Base-by-base conservation (phyloP, 1,140 invertebrate species). In the Forficula auricularia region DNA sequence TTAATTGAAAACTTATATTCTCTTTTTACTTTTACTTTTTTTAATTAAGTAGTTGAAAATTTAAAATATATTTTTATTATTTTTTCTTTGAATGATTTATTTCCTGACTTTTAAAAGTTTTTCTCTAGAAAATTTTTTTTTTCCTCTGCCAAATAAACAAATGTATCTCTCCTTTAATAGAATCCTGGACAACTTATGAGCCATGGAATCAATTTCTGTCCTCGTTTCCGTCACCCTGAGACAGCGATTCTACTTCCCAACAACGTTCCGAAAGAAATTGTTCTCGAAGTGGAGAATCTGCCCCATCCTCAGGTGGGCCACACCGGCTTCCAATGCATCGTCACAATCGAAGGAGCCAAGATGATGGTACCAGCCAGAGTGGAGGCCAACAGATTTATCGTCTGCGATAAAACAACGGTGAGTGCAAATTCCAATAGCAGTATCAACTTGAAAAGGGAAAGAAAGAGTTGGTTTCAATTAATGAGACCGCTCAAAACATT, bases 331-430 rank as follows among this genome's bases (percentile, higher is more conserved):
- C 78, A 90, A 53, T 94, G 89, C 60, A 81, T 90, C 44, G 78
- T 91, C 18, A 81, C 82, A 48, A 88, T 92, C 47, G 88, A 92
- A 64, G 79, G 77, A 22, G 84, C 86, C 10, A 87, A 87, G 55
- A 79, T 91, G 69, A 72, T 82, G 47, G 73, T 92, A 4, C 80
- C 84, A 36, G 88, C 88, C 1, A 67, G 82, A 51, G 79, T 90
- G 13, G 82, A 86, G 56, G 74, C 73, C 20, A 82, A 78, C 52
- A 75, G 78, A 45, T 76, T 73, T 38, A 83, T 91, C 40, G 79
- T 91, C 32, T 92, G 88, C 64, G 86, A 90, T 54, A 84, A 83
- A 64, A 89, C 85, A 1, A 81, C 73, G 38, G 72, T 74, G 61
- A 65, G 57, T 60, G 13, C 43, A 35, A 15, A 15, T 18, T 42